These are phyloP conservation scores for Andrena hattorfiana DNA, from an alignment of 2,888 invertebrate genomes.

Conservation along the genomic window DNA sequence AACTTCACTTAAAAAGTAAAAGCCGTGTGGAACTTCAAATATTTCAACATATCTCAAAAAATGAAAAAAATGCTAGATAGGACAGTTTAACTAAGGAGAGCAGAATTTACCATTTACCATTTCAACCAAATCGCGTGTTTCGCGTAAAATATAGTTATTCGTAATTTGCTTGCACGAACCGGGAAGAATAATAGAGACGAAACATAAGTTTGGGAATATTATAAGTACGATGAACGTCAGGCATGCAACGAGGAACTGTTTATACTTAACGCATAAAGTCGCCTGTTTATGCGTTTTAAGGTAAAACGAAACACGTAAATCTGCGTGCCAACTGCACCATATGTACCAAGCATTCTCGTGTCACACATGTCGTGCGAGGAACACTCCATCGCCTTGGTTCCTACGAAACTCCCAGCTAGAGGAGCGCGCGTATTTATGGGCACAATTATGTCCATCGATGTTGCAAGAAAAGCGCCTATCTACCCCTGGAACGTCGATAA, in stretches of 20 bases:
- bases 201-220: neutral
- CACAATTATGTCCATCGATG: conserved; percentile 2
- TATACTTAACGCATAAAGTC: too few species aligned
- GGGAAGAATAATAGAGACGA: neutral
- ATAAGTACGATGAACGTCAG: neutral
- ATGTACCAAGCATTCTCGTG: neutral
- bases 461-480: conserved; percentile 31
- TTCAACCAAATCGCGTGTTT: neutral
- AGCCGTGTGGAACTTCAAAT: too few species aligned
- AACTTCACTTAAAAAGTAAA: too few species aligned
- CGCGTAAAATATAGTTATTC: neutral
- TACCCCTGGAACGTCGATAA: conserved; percentile 76
- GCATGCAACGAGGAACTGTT: too few species aligned
- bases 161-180: neutral
- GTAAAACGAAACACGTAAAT: too few species aligned
- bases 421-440: neutral
- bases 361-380: neutral
- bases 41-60: too few species aligned
- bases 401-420: neutral
- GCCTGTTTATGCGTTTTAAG: too few species aligned
- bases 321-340: too few species aligned
- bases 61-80: too few species aligned
- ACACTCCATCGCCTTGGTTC: neutral
- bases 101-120: neutral
- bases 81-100: too few species aligned